A percentile compares a stretch with the other conserved stretches of the same genome.
Conservation (phyloP, 2,888 invertebrate genomes). For the Gymnoscelis rufifasciata region DNA sequence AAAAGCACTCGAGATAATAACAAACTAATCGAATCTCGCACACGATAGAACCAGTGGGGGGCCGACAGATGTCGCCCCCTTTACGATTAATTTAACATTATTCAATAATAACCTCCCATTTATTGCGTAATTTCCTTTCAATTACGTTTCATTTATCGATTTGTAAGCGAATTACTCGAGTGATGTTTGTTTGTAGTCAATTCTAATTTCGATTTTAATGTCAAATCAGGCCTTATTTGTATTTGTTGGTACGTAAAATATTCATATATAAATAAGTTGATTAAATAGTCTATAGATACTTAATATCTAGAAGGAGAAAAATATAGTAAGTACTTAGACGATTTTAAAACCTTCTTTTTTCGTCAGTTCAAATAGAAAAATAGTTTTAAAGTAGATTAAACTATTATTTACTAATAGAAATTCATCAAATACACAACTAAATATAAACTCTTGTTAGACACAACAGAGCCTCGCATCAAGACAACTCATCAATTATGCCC, state of each 20-base stretch:
- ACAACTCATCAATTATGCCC: conserved; percentile 15
- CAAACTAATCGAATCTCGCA: conserved; percentile 44
- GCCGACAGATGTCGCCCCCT: conserved; percentile 65
- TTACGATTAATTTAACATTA: conserved; percentile 76
- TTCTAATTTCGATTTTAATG: background rate
- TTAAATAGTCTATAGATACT: too few relatives aligned
- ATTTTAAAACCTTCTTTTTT: too few relatives aligned
- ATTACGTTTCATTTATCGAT: conserved; percentile 75
- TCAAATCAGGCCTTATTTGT: too few relatives aligned
- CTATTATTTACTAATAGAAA: too few relatives aligned
- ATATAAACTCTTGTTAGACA: conserved; percentile 3
- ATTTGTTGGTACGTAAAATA: too few relatives aligned
- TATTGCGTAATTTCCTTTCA: conserved; percentile 78
- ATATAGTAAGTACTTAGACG: too few relatives aligned
- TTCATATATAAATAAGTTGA: too few relatives aligned
- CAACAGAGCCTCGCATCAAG: conserved; percentile 3
- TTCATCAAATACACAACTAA: too few relatives aligned
- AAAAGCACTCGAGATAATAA: conserved; percentile 40
- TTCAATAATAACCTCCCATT: conserved; percentile 78
- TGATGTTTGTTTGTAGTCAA: conserved; percentile 13
- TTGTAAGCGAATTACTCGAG: conserved; percentile 63
- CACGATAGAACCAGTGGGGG: conserved; percentile 35
- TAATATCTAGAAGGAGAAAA: too few relatives aligned
- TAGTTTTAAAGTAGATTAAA: too few relatives aligned
- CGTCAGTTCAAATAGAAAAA: too few relatives aligned